Conservation (phyloP, 2,797 vertebrate genomes). For the Acrossocheilus fasciatus region DNA sequence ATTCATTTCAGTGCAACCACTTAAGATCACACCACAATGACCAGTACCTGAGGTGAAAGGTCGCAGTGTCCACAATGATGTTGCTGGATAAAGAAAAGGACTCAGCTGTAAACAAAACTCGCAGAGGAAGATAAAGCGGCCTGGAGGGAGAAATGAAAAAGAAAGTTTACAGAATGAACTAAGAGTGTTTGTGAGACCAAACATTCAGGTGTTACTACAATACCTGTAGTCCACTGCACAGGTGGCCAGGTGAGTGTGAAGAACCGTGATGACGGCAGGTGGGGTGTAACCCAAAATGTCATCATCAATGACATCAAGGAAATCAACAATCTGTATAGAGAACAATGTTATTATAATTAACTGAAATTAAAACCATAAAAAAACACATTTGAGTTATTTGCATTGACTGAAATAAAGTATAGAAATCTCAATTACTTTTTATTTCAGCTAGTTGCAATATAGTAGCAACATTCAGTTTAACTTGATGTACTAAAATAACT, state of each 20-base stretch:
- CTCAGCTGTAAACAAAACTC: constrained; percentile 87
- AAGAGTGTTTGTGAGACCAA: neutral
- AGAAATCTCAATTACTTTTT: neutral
- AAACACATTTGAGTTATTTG: neutral
- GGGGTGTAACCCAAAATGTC: constrained; percentile 91
- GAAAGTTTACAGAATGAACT: neutral
- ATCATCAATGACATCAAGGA: constrained; percentile 90
- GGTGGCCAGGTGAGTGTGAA: constrained; percentile 89
- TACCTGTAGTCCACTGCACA: constrained; percentile 94
- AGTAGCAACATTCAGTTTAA: neutral
- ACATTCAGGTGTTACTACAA: neutral
- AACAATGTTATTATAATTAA: neutral
- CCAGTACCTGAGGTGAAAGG: constrained; percentile 90
- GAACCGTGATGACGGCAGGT: constrained; percentile 88
- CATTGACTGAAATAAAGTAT: neutral
- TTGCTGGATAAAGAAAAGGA: constrained; percentile 94
- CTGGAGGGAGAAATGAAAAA: constrained; percentile 67
- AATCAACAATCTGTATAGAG: constrained; percentile 84
- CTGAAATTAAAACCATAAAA: neutral
- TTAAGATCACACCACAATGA: neutral
- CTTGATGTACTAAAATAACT: neutral
- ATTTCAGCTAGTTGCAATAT: neutral
- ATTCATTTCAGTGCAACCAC: neutral
- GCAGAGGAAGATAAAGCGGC: constrained; percentile 89
- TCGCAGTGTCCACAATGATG: constrained; percentile 91